A percentile compares a stretch with the other conserved stretches of the same genome.
Conservation (phyloP, 2,113 vertebrate species). For the Aegypius monachus region DNA sequence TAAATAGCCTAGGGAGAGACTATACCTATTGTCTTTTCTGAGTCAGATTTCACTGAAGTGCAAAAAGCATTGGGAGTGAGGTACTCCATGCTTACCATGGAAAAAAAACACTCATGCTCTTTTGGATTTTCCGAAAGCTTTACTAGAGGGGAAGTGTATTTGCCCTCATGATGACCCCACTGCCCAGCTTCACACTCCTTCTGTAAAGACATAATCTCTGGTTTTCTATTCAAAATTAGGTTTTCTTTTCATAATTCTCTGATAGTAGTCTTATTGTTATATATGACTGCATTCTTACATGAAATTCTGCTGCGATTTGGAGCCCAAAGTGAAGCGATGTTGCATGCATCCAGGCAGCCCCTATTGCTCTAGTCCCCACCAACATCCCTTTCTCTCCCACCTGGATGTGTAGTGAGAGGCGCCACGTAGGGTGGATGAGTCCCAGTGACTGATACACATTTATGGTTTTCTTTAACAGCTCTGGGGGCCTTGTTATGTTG, state of each 20-base stretch:
- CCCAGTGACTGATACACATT: neutral
- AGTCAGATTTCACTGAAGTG: neutral
- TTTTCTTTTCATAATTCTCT: neutral
- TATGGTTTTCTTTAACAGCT: neutral
- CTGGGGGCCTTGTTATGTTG: neutral
- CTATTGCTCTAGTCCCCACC: neutral
- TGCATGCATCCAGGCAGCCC: neutral
- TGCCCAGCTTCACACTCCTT: neutral
- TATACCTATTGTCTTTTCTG: neutral
- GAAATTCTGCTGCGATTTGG: neutral
- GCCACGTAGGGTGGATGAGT: accelerated
- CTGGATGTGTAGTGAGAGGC: neutral
- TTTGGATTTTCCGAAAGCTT: neutral
- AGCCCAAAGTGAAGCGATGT: neutral
- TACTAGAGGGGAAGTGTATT: neutral
- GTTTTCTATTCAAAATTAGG: neutral
- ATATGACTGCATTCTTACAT: neutral
- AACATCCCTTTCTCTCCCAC: neutral
- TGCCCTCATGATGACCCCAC: neutral
- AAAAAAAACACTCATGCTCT: neutral
- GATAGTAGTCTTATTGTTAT: neutral
- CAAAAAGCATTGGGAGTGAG: neutral
- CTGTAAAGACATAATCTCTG: neutral
- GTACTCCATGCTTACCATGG: neutral
- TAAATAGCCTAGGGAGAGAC: neutral